Percentiles rank a stretch among this genome's conserved stretches.
phyloP scores from a whole-genome alignment of 2,888 invertebrate genomes.

The Steinernema scapterisci region DNA sequence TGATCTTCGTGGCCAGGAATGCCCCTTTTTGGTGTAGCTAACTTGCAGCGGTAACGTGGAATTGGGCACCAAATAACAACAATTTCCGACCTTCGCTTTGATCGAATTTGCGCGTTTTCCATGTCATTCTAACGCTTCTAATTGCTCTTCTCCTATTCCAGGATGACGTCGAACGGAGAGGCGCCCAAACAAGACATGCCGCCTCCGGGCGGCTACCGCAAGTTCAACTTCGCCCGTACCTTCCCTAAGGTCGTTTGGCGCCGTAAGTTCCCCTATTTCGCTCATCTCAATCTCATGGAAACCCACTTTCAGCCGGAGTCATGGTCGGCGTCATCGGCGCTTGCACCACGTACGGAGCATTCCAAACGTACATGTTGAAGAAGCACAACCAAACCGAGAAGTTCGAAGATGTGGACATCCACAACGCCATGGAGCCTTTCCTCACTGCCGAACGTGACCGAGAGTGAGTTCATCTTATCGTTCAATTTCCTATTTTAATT shows the following conservation, averaged over 20 bases:
- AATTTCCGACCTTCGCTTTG: no score
- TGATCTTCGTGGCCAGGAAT: no score
- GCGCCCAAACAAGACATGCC: constrained; percentile 81
- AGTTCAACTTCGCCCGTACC: constrained; percentile 73
- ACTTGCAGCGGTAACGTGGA: no score
- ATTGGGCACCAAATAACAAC: no score
- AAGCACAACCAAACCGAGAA: constrained; percentile 56
- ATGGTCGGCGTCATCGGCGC: constrained; percentile 50
- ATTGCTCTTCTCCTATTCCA: neutral
- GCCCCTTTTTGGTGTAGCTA: no score
- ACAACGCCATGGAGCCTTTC: constrained; percentile 65
- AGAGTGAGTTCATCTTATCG: constrained; percentile 44
- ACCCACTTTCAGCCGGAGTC: constrained; percentile 47
- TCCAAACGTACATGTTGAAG: constrained; percentile 43
- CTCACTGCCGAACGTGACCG: constrained; percentile 65
- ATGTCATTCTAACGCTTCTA: neutral
- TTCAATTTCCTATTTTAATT: neutral
- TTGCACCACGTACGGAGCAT: constrained; percentile 51
- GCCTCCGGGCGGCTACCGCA: constrained; percentile 85
- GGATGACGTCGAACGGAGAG: constrained; percentile 2
- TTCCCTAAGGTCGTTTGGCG: constrained; percentile 64
- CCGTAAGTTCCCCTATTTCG: constrained; percentile 53
- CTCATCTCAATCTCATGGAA: constrained; percentile 7
- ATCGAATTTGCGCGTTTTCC: no score
- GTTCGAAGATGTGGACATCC: constrained; percentile 65